Conservation (phyloP, 2,113 vertebrate genomes). For the Drymodes brunneopygia region DNA sequence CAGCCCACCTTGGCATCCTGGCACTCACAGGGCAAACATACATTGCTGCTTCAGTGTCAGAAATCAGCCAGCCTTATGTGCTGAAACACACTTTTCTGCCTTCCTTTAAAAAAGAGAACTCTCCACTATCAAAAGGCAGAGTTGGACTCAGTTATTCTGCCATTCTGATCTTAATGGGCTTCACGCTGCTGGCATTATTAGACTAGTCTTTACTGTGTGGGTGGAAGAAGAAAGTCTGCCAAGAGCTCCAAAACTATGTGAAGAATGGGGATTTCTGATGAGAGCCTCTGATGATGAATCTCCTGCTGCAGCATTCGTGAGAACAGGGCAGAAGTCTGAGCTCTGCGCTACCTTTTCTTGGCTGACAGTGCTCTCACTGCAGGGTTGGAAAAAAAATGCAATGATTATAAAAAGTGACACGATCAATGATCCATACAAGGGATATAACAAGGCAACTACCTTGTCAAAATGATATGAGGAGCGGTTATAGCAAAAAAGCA, state of each 20-base stretch:
- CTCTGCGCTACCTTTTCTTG: background rate
- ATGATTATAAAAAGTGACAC: background rate
- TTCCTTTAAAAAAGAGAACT: background rate
- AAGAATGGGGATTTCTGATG: constrained; percentile 34
- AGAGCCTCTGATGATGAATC: constrained; percentile 9
- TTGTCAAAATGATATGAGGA: background rate
- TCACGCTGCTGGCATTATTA: background rate
- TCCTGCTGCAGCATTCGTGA: background rate
- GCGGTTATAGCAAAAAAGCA: background rate
- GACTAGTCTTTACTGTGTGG: background rate
- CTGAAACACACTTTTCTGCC: background rate
- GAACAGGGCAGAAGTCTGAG: background rate
- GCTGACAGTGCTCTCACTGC: background rate
- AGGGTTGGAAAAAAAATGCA: background rate
- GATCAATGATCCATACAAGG: background rate
- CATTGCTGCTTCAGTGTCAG: background rate
- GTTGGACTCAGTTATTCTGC: background rate
- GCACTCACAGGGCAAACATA: accelerated
- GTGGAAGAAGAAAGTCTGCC: constrained; percentile 34
- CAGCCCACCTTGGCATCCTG: background rate
- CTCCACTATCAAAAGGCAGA: background rate
- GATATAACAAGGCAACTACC: background rate
- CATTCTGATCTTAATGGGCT: background rate
- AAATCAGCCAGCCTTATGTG: background rate
- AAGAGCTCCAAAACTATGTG: constrained; percentile 16